Evolutionary conservation across 2,113 vertebrate genomes (phyloP).

Genomic region (Blennius ocellaris): DNA sequence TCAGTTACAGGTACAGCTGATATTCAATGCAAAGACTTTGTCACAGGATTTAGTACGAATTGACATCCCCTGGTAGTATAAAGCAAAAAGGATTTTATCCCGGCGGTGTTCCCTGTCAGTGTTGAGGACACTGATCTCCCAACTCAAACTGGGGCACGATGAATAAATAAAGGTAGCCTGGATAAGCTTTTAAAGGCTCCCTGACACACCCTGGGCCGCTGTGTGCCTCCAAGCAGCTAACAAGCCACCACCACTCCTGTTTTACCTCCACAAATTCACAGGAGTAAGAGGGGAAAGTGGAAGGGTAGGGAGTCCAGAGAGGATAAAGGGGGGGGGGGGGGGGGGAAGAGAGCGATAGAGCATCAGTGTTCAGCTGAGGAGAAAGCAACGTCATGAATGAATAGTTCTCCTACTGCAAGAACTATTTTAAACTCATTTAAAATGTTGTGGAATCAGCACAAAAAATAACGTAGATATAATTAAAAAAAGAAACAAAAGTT

Average conservation of each 20-base stretch:
- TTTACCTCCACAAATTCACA: conserved; percentile 27
- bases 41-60: conserved; percentile 18
- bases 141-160: conserved; percentile 80
- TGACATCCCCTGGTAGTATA: conserved; percentile 24
- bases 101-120: conserved; percentile 50
- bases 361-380: conserved; percentile 13
- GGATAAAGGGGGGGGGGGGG: not conserved
- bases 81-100: conserved; percentile 45
- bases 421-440: conserved; percentile 34
- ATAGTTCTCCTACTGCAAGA: conserved; percentile 20
- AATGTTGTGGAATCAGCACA: conserved; percentile 16
- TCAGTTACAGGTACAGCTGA: conserved; percentile 9
- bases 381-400: not conserved
- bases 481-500: not conserved
- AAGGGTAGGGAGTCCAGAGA: not conserved
- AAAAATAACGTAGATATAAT: conserved; percentile 18
- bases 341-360: not conserved
- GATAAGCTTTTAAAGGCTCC: conserved; percentile 79
- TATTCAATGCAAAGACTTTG: conserved; percentile 12
- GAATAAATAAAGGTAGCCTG: conserved; percentile 82
- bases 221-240: conserved; percentile 25
- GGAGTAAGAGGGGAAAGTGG: conserved; percentile 20
- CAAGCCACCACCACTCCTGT: conserved; percentile 35
- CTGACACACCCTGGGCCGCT: conserved; percentile 51
- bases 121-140: conserved; percentile 65